These are phyloP conservation scores for Mimachlamys varia DNA, from an alignment of 2,888 invertebrate species.

Conservation along the genomic window DNA sequence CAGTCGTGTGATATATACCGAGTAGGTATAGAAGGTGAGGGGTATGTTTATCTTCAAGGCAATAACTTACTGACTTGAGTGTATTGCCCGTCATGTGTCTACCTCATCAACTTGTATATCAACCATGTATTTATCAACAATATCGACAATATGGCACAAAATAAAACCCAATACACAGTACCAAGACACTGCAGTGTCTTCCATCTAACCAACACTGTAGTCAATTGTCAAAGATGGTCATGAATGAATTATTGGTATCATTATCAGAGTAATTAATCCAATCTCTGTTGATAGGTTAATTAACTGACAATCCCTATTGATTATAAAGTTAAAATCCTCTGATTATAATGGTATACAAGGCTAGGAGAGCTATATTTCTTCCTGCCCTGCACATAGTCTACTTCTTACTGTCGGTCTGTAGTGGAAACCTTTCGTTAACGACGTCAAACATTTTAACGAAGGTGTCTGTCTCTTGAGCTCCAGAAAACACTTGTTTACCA, in stretches of 20 bases:
- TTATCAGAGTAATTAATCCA: no score
- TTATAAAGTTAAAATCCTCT: neutral
- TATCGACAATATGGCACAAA: neutral
- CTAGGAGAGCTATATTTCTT: neutral
- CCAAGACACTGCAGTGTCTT: no score
- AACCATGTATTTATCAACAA: neutral
- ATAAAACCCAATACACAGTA: no score
- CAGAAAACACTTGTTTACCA: conserved; percentile 75
- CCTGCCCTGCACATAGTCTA: neutral
- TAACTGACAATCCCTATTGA: no score
- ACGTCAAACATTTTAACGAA: conserved; percentile 72
- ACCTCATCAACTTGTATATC: neutral
- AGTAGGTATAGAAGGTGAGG: neutral
- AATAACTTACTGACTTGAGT: neutral
- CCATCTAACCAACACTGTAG: no score
- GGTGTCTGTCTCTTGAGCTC: conserved; percentile 73
- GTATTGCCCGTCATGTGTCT: neutral
- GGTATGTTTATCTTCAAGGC: neutral
- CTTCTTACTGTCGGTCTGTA: conserved; percentile 55
- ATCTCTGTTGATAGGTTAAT: no score
- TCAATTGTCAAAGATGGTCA: no score
- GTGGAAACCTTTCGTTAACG: conserved; percentile 67
- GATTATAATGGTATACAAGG: neutral
- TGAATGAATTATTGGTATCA: no score
- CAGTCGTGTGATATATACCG: neutral